Percentiles rank a stretch among this genome's conserved stretches.
Evolutionary conservation across 2,888 invertebrate species (phyloP).

Genomic region (Eutolmus rufibarbis): DNA sequence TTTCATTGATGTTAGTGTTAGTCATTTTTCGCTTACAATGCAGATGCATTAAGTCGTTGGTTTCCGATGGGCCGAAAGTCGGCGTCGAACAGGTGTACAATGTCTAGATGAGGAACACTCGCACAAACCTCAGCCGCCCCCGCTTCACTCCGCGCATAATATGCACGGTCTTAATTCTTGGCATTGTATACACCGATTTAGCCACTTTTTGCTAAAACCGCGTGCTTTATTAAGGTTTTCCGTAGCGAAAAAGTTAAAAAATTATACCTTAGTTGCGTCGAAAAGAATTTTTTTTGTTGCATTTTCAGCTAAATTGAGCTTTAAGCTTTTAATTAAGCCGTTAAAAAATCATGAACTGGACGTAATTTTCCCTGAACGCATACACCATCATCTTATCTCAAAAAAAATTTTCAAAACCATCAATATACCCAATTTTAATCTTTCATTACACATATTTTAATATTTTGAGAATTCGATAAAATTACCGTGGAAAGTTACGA

Average conservation of each 20-base stretch:
- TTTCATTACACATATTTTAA: too few species aligned
- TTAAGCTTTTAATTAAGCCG: too few species aligned
- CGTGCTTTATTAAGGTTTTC: neutral
- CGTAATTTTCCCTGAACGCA: neutral
- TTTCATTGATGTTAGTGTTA: neutral
- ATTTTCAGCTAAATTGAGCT: neutral
- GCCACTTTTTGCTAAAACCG: neutral
- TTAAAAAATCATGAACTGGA: neutral
- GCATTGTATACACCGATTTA: neutral
- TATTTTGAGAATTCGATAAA: too few species aligned
- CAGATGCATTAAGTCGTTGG: neutral
- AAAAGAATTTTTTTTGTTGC: neutral
- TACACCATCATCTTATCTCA: neutral
- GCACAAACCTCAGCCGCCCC: neutral
- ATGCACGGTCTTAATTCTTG: neutral
- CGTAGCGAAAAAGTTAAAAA: neutral
- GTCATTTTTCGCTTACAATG: neutral
- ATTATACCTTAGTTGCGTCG: neutral
- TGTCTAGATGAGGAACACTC: too few species aligned
- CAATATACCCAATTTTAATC: neutral
- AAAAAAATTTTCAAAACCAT: neutral
- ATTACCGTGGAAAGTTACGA: neutral
- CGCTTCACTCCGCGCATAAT: neutral
- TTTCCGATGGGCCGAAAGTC: neutral
- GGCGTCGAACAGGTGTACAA: neutral